These are phyloP conservation scores for Deilephila porcellus DNA, from an alignment of 2,888 invertebrate genomes.

Conservation along the genomic window DNA sequence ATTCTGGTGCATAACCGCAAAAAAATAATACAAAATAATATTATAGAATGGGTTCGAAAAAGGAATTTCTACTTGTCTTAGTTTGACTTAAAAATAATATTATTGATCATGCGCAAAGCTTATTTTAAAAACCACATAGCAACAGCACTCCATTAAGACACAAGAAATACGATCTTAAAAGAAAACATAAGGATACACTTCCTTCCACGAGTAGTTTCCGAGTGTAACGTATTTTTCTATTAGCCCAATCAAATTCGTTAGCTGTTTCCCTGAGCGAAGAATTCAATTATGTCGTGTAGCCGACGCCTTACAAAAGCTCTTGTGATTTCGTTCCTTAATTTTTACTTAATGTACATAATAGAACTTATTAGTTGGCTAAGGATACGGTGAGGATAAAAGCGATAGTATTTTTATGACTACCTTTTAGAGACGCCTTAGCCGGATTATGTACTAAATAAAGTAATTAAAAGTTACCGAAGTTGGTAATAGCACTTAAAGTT, in stretches of 20 bases:
- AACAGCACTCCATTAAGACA: not conserved
- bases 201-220: conserved; percentile 7
- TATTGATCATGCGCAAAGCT: no score
- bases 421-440: not conserved
- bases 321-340: conserved; percentile 39
- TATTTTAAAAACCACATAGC: not conserved
- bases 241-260: conserved; percentile 25
- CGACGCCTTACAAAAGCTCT: conserved; percentile 32
- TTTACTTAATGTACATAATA: conserved; percentile 41
- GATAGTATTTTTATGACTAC: not conserved
- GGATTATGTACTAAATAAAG: no score
- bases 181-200: not conserved
- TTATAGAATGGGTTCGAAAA: no score
- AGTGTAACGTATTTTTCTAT: conserved; percentile 23
- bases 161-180: not conserved
- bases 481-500: no score
- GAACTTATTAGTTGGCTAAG: conserved; percentile 36
- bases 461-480: no score
- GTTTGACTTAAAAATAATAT: no score
- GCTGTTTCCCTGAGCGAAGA: conserved; percentile 7
- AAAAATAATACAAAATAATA: no score
- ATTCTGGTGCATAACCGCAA: no score
- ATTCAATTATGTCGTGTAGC: conserved; percentile 22
- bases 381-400: conserved; percentile 1
- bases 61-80: no score